Evolutionary conservation across 2,113 vertebrate species (phyloP).

Genomic region (Piprites chloris): DNA sequence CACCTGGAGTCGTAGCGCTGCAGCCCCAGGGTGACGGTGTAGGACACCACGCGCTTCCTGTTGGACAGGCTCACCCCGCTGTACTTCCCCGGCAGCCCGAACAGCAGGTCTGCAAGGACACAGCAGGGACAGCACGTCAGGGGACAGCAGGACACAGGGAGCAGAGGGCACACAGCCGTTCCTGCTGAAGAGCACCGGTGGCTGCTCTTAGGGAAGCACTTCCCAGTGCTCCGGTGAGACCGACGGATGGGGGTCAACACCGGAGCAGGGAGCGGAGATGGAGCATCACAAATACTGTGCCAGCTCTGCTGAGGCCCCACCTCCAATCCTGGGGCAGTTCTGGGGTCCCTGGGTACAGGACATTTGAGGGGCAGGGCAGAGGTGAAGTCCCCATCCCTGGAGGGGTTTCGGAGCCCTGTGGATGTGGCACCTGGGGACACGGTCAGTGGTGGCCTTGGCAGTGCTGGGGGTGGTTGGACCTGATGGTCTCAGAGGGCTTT

Average conservation of each 20-base stretch:
- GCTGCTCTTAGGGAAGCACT: accelerated
- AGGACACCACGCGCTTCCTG: constrained; percentile 85
- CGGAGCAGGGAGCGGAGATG: background rate
- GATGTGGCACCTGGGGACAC: background rate
- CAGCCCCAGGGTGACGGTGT: constrained; percentile 89
- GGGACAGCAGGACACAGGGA: too few relatives aligned
- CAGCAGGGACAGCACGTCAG: accelerated
- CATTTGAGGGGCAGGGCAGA: background rate
- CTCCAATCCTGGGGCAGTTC: background rate
- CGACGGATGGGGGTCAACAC: accelerated
- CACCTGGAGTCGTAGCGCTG: constrained; percentile 87
- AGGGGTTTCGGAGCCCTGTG: background rate
- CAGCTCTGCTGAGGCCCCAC: background rate
- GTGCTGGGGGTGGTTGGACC: background rate
- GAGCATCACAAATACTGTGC: background rate
- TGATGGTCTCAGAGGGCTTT: background rate
- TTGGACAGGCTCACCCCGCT: constrained; percentile 89
- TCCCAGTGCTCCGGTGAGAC: background rate
- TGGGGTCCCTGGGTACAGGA: background rate
- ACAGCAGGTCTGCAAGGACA: constrained; percentile 84
- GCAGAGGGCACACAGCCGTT: too few relatives aligned
- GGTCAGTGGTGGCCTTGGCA: background rate
- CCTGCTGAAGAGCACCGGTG: accelerated
- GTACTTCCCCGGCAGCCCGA: constrained; percentile 89
- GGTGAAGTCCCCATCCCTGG: background rate